Conservation (phyloP, 2,888 invertebrate genomes). For the Amblyjoppa proteus region DNA sequence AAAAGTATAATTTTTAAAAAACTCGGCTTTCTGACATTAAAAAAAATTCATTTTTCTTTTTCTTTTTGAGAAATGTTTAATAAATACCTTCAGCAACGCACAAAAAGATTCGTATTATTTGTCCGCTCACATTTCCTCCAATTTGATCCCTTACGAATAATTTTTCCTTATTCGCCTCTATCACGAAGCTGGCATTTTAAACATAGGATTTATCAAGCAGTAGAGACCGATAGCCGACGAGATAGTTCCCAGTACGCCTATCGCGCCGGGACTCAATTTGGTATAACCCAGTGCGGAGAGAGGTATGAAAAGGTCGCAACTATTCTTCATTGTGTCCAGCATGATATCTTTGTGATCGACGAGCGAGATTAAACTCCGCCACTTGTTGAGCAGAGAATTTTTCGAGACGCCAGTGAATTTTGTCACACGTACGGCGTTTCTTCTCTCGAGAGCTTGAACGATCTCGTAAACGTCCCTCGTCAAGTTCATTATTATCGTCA, state of each 20-base stretch:
- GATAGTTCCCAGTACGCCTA: slow-evolving; percentile 92
- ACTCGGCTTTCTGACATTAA: neutral
- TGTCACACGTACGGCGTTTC: slow-evolving; percentile 77
- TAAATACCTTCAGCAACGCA: slow-evolving; percentile 22
- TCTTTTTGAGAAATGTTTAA: slow-evolving; percentile 42
- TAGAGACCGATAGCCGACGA: slow-evolving; percentile 93
- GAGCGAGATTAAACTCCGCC: slow-evolving; percentile 73
- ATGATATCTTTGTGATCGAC: slow-evolving; percentile 88
- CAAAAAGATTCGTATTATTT: slow-evolving; percentile 24
- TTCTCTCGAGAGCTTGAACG: slow-evolving; percentile 86
- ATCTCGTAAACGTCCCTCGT: slow-evolving; percentile 95
- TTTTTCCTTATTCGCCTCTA: neutral
- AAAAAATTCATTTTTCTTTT: neutral
- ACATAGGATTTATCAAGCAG: slow-evolving; percentile 91
- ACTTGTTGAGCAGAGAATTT: slow-evolving; percentile 59
- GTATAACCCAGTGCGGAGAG: slow-evolving; percentile 92
- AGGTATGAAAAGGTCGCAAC: slow-evolving; percentile 95
- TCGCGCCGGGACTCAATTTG: slow-evolving; percentile 91
- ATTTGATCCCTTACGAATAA: neutral
- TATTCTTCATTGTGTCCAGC: slow-evolving; percentile 94
- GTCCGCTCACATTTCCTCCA: neutral
- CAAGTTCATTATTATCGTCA: slow-evolving; percentile 92
- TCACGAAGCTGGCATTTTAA: slow-evolving; percentile 90
- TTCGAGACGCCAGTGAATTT: slow-evolving; percentile 60
- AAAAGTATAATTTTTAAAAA: neutral